phyloP scores from a whole-genome alignment of 2,113 vertebrate species.

The Pao palembangensis region DNA sequence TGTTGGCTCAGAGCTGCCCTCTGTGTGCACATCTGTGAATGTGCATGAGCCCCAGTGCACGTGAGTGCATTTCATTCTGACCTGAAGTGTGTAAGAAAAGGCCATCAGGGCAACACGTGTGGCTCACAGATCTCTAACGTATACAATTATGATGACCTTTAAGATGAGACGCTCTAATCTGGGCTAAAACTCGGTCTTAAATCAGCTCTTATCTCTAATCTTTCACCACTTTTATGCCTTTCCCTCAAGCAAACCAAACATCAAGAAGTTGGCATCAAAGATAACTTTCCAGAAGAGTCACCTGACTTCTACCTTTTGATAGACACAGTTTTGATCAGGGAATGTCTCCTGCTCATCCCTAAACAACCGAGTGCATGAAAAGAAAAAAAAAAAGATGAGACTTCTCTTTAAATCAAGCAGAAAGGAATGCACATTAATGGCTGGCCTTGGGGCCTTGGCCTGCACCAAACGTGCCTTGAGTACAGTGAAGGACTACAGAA shows the following conservation, averaged over 20 bases:
- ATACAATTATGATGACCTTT: slow-evolving; percentile 3
- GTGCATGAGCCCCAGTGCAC: slow-evolving; percentile 42
- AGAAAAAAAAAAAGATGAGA: slow-evolving; percentile 46
- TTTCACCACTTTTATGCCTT: slow-evolving; percentile 2
- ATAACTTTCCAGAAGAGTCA: slow-evolving; percentile 19
- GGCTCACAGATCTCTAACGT: slow-evolving; percentile 5
- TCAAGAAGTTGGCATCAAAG: slow-evolving; percentile 10
- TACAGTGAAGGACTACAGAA: slow-evolving; percentile 29
- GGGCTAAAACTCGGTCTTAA: slow-evolving; percentile 7
- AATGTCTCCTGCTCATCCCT: slow-evolving; percentile 56
- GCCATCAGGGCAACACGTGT: not conserved
- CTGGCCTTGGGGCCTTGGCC: slow-evolving; percentile 54
- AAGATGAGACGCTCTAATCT: not conserved
- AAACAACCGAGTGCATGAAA: slow-evolving; percentile 52
- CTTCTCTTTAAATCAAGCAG: slow-evolving; percentile 67
- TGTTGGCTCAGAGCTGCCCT: slow-evolving; percentile 62
- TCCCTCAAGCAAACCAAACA: slow-evolving; percentile 4
- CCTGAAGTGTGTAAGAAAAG: too few relatives aligned
- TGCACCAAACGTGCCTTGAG: slow-evolving; percentile 61
- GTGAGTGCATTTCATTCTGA: slow-evolving; percentile 7
- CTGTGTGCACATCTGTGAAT: slow-evolving; percentile 61
- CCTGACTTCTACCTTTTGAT: slow-evolving; percentile 14
- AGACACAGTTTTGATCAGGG: slow-evolving; percentile 35
- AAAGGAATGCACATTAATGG: slow-evolving; percentile 68
- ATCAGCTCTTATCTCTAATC: slow-evolving; percentile 27